These are phyloP conservation scores for Burhinus bistriatus DNA, from an alignment of 2,113 vertebrate species.

Conservation along the genomic window DNA sequence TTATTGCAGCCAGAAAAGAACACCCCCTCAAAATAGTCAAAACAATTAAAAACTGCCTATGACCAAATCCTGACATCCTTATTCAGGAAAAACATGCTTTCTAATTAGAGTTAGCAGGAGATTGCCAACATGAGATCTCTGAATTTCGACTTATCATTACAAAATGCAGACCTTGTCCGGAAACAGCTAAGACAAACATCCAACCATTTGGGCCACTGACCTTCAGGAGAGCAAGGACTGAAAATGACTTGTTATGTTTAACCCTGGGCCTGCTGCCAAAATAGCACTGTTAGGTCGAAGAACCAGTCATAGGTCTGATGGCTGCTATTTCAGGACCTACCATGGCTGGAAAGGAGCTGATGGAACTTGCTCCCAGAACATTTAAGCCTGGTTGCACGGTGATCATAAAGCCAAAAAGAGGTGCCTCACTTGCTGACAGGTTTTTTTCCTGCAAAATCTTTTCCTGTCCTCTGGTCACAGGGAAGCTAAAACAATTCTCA, in stretches of 20 bases:
- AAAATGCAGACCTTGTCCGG: slow-evolving; percentile 50
- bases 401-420: neutral
- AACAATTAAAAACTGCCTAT: neutral
- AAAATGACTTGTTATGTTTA: slow-evolving; percentile 62
- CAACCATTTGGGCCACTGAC: slow-evolving; percentile 59
- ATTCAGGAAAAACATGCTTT: neutral
- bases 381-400: neutral
- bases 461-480: neutral
- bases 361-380: slow-evolving; percentile 27
- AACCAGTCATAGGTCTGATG: slow-evolving; percentile 23
- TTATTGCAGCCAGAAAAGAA: neutral
- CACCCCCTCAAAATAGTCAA: neutral
- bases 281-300: slow-evolving; percentile 16
- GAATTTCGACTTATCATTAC: slow-evolving; percentile 15
- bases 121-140: neutral
- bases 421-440: neutral
- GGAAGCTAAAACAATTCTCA: neutral
- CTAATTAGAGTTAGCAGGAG: neutral
- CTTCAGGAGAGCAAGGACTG: slow-evolving; percentile 52
- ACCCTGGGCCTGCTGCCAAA: slow-evolving; percentile 62
- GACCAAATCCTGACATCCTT: neutral
- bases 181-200: slow-evolving; percentile 56
- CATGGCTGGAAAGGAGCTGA: slow-evolving; percentile 17
- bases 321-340: slow-evolving; percentile 52
- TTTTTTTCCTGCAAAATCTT: neutral